These are phyloP conservation scores for Forbesichthys agassizii DNA, from an alignment of 2,113 vertebrate species.

Conservation along the genomic window DNA sequence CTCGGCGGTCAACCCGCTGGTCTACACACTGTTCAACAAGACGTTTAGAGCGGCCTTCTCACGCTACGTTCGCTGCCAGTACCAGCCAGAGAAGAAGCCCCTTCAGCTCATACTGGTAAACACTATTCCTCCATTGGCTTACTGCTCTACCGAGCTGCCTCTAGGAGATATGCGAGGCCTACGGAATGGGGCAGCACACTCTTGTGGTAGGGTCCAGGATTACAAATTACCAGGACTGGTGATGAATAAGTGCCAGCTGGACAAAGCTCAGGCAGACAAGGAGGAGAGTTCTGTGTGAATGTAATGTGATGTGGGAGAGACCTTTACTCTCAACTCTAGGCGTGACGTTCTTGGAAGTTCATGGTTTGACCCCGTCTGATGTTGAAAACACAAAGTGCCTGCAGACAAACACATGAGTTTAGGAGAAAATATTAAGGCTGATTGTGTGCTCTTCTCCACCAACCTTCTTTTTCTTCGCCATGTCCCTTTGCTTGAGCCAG, in stretches of 20 bases:
- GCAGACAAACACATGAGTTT: neutral
- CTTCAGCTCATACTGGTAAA: conserved; percentile 92
- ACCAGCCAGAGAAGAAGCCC: conserved; percentile 87
- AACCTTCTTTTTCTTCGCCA: neutral
- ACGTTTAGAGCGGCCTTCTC: conserved; percentile 91
- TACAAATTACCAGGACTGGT: conserved; percentile 18
- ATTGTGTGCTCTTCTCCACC: neutral
- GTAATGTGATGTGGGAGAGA: neutral
- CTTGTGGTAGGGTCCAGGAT: neutral
- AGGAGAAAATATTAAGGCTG: neutral
- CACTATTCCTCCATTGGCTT: conserved; percentile 90
- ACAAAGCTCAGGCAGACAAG: conserved; percentile 1
- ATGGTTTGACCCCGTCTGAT: neutral
- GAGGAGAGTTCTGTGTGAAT: conserved; percentile 61
- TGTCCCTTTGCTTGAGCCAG: neutral
- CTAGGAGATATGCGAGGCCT: conserved; percentile 71
- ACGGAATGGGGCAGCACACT: conserved; percentile 61
- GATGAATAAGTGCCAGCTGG: neutral
- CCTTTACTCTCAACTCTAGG: neutral
- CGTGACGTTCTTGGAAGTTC: neutral
- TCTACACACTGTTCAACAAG: conserved; percentile 95
- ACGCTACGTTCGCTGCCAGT: conserved; percentile 89
- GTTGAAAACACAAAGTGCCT: conserved; percentile 52
- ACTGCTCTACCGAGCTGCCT: conserved; percentile 84
- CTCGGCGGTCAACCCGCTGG: conserved; percentile 91